These are phyloP conservation scores for Rhynchonycteris naso DNA, from an alignment of 2,797 vertebrate species.

Conservation along the genomic window DNA sequence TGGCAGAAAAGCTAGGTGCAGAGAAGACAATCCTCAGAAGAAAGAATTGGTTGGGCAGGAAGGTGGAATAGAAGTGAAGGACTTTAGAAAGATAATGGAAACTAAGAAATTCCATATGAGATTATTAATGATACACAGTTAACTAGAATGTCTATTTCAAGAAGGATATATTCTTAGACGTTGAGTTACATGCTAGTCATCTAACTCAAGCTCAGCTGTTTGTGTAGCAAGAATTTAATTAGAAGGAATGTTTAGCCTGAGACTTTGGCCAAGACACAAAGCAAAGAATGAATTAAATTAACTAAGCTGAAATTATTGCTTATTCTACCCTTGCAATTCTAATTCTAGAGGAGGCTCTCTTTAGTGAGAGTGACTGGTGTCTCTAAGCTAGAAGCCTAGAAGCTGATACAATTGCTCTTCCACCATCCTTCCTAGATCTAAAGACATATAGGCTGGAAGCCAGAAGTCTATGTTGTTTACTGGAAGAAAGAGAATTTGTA, in stretches of 20 bases:
- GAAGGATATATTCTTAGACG: neutral
- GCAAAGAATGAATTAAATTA: conserved; percentile 43
- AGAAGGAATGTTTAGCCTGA: neutral
- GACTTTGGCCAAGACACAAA: neutral
- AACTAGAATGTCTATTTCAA: neutral
- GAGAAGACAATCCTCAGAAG: neutral
- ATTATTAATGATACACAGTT: neutral
- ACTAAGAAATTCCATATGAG: neutral
- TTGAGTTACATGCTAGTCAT: neutral
- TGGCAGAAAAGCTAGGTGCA: neutral
- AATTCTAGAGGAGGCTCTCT: neutral
- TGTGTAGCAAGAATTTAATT: neutral
- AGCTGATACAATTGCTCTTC: neutral
- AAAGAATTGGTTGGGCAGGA: neutral
- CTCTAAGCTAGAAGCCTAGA: neutral
- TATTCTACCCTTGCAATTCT: neutral
- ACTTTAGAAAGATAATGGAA: neutral
- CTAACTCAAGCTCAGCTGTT: neutral
- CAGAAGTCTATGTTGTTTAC: neutral
- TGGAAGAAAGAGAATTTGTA: neutral
- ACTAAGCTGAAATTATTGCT: neutral
- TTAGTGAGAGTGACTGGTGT: neutral
- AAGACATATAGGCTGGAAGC: neutral
- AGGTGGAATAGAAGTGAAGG: neutral
- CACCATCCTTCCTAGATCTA: neutral